Evolutionary conservation across 1,140 invertebrate genomes (phyloP).

Genomic region (Tetranychus urticae): DNA sequence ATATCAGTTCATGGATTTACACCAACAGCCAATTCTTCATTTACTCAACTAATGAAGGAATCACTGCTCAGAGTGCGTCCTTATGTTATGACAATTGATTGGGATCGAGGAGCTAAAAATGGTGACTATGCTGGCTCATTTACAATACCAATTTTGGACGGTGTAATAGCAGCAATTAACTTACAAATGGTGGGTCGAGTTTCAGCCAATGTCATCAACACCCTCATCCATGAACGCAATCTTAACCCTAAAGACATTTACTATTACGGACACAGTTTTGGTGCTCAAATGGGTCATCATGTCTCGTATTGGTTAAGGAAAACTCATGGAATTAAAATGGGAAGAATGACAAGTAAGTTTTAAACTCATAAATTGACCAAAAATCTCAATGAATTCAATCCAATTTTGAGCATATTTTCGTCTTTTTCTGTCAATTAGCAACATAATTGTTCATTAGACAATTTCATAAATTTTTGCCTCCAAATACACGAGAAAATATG

Average conservation of each 20-base stretch:
- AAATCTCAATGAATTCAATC: slow-evolving; percentile 24
- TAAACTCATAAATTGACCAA: neutral
- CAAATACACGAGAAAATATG: neutral
- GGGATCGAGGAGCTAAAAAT: slow-evolving; percentile 22
- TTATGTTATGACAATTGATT: slow-evolving; percentile 21
- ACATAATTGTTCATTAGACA: neutral
- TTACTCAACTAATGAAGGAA: neutral
- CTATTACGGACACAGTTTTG: slow-evolving; percentile 33
- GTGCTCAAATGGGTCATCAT: slow-evolving; percentile 14
- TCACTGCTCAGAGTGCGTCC: slow-evolving; percentile 12
- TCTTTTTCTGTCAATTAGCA: neutral
- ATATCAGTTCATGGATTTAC: neutral
- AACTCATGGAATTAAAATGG: slow-evolving; percentile 28
- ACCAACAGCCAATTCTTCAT: neutral
- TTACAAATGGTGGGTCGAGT: slow-evolving; percentile 36
- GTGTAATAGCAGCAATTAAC: slow-evolving; percentile 30
- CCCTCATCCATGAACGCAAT: slow-evolving; percentile 7
- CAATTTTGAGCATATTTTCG: neutral
- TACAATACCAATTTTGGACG: neutral
- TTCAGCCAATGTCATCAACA: slow-evolving; percentile 23
- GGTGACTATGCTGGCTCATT: slow-evolving; percentile 28
- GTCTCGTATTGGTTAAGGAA: slow-evolving; percentile 20
- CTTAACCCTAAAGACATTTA: slow-evolving; percentile 27
- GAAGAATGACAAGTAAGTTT: slow-evolving; percentile 36
- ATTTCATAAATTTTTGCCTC: neutral